Percentiles rank a stretch among this genome's conserved stretches.
Conservation (phyloP, 2,113 vertebrate species). For the Sphaerodactylus townsendi region DNA sequence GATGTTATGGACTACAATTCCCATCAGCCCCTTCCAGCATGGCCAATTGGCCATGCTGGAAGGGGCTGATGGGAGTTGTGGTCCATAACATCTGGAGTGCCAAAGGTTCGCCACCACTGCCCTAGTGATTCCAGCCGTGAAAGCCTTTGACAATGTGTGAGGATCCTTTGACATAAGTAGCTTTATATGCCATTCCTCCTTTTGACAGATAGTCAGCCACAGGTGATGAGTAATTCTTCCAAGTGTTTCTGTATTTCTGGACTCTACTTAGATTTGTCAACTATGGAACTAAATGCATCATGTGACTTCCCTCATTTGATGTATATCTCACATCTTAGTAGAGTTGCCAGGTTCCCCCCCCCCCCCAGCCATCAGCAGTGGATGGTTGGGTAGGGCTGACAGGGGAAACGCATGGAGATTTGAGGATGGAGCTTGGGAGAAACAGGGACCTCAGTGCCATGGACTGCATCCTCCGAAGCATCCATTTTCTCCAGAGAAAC, state of each 20-base stretch:
- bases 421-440: too few relatives aligned
- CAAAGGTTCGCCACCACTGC: too few relatives aligned
- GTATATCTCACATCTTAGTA: slow-evolving; percentile 3
- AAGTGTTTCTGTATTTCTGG: neutral
- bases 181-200: neutral
- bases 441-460: too few relatives aligned
- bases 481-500: too few relatives aligned
- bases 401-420: too few relatives aligned
- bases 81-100: too few relatives aligned
- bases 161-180: neutral
- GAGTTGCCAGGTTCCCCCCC: neutral
- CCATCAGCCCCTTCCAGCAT: too few relatives aligned
- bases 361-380: neutral
- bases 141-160: neutral
- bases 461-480: too few relatives aligned
- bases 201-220: neutral
- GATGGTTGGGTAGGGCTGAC: neutral
- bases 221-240: neutral
- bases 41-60: too few relatives aligned
- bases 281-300: slow-evolving; percentile 40
- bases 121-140: too few relatives aligned
- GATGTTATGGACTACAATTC: too few relatives aligned
- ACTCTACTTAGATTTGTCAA: neutral
- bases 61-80: too few relatives aligned
- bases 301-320: slow-evolving; percentile 46